Evolutionary conservation across 2,888 invertebrate species (phyloP).

Genomic region (Philhelius pedissequus): DNA sequence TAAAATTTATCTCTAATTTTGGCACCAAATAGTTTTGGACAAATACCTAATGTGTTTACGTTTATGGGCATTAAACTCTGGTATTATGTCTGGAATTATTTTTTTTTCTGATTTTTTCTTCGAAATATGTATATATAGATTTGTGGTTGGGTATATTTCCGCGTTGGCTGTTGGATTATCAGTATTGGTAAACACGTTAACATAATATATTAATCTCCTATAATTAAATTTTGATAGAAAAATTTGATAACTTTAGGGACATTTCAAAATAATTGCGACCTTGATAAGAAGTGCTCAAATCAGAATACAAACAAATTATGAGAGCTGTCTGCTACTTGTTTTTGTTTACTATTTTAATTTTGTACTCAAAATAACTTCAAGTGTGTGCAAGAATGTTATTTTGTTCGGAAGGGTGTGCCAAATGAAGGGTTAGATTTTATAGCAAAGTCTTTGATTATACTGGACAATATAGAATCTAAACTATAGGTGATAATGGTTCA

Average conservation of each 20-base stretch:
- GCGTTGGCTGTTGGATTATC: not conserved
- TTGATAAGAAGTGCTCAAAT: not conserved
- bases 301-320: not conserved
- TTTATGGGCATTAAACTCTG: not conserved
- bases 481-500: too few relatives aligned
- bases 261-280: not conserved
- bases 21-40: not conserved
- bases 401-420: too few relatives aligned
- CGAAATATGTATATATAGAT: too few relatives aligned
- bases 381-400: too few relatives aligned
- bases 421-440: too few relatives aligned
- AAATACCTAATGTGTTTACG: not conserved
- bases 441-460: too few relatives aligned
- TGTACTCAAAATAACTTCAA: too few relatives aligned
- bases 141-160: not conserved
- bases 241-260: not conserved
- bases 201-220: not conserved
- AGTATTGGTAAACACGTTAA: not conserved
- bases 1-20: not conserved
- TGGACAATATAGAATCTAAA: too few relatives aligned
- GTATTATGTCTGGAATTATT: not conserved
- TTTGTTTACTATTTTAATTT: too few relatives aligned
- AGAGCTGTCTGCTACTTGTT: too few relatives aligned
- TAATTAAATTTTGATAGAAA: not conserved
- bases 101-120: too few relatives aligned